Percentiles rank a stretch among this genome's conserved stretches.
Evolutionary conservation across 2,113 vertebrate species (phyloP).

Genomic region (Aphyosemion australe): DNA sequence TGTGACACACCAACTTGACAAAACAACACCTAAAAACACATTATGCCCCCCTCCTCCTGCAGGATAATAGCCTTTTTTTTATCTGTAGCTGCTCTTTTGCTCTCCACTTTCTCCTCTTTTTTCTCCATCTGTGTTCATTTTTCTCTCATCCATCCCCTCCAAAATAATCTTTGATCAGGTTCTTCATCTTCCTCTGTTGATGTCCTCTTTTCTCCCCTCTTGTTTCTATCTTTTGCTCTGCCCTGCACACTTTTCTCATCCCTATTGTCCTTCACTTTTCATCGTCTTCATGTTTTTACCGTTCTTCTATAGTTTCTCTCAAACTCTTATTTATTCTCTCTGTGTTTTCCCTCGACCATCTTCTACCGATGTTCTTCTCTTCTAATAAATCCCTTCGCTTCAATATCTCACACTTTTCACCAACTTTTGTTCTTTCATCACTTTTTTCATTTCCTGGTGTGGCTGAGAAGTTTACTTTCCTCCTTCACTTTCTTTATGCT

Average conservation of each 20-base stretch:
- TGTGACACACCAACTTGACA: slow-evolving; percentile 45
- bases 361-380: slow-evolving; percentile 11
- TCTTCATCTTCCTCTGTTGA: slow-evolving; percentile 17
- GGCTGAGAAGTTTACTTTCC: slow-evolving; percentile 17
- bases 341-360: slow-evolving; percentile 17
- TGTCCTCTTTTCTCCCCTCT: slow-evolving; percentile 39
- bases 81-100: slow-evolving; percentile 41
- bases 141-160: slow-evolving; percentile 20
- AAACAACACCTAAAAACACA: slow-evolving; percentile 61
- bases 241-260: slow-evolving; percentile 12
- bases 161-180: slow-evolving; percentile 37
- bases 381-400: slow-evolving; percentile 35
- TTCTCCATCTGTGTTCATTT: slow-evolving; percentile 27
- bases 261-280: slow-evolving; percentile 41
- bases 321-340: background rate
- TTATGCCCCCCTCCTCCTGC: slow-evolving; percentile 52
- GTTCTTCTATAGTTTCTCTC: slow-evolving; percentile 40
- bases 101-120: slow-evolving; percentile 17
- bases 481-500: slow-evolving; percentile 2
- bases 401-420: slow-evolving; percentile 2
- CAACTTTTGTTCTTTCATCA: slow-evolving; percentile 4
- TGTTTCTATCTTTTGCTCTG: slow-evolving; percentile 17
- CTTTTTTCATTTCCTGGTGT: background rate
- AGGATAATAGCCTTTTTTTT: slow-evolving; percentile 62
- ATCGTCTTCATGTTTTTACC: slow-evolving; percentile 30